Evolutionary conservation across 1,140 invertebrate species (phyloP).

Genomic region (Platyura marginata): DNA sequence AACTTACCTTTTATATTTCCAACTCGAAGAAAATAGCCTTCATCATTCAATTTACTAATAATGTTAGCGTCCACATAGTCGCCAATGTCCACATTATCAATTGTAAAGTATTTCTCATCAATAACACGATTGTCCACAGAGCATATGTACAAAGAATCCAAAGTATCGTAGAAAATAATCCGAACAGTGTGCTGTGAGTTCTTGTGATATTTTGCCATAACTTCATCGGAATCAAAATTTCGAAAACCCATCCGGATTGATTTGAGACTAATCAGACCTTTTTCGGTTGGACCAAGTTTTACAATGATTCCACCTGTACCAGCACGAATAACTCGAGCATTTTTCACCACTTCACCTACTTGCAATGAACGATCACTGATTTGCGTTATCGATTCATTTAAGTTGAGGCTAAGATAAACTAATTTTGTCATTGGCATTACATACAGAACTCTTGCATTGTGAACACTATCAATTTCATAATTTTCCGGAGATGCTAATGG

Average conservation of each 20-base stretch:
- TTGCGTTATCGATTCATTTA: background rate
- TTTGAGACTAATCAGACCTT: slow-evolving; percentile 33
- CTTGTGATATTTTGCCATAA: slow-evolving; percentile 25
- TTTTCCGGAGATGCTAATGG: slow-evolving; percentile 12
- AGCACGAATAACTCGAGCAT: slow-evolving; percentile 26
- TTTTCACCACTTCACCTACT: slow-evolving; percentile 30
- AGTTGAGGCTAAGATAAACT: slow-evolving; percentile 32
- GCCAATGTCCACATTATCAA: slow-evolving; percentile 30
- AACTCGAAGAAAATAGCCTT: slow-evolving; percentile 15
- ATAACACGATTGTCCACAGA: slow-evolving; percentile 33
- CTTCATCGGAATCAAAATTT: slow-evolving; percentile 24
- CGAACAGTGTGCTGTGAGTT: slow-evolving; percentile 34
- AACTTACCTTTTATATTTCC: slow-evolving; percentile 12
- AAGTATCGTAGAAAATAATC: slow-evolving; percentile 32
- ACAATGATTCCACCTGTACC: slow-evolving; percentile 33
- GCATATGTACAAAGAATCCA: slow-evolving; percentile 37
- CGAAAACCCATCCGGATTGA: slow-evolving; percentile 26
- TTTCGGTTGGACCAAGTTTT: slow-evolving; percentile 26
- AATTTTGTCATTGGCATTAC: slow-evolving; percentile 45
- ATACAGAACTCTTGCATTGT: slow-evolving; percentile 41
- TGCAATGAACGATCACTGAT: slow-evolving; percentile 12
- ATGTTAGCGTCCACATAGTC: slow-evolving; percentile 29
- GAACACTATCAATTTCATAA: slow-evolving; percentile 21
- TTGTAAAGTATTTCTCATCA: slow-evolving; percentile 26
- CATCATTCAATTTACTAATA: slow-evolving; percentile 15